These are phyloP conservation scores for Paradoxurus hermaphroditus DNA, from an alignment of 2,113 vertebrate genomes.

Conservation along the genomic window DNA sequence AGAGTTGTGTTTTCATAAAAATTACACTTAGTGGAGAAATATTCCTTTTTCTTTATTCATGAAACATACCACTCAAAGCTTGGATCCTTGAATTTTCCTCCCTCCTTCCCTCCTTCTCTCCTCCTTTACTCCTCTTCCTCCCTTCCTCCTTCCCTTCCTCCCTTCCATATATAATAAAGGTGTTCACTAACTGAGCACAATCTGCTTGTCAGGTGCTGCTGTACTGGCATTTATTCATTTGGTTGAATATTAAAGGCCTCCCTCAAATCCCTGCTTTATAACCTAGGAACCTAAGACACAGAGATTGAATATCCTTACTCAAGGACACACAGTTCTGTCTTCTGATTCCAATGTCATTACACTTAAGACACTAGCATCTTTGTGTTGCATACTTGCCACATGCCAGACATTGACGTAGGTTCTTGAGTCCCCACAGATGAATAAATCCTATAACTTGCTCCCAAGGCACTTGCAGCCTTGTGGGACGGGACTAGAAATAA, in stretches of 20 bases:
- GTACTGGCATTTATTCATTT: not conserved
- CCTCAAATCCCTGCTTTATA: not conserved
- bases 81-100: not conserved
- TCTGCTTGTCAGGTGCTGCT: not conserved
- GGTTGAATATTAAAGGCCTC: not conserved
- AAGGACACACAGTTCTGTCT: not conserved
- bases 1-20: slow-evolving; percentile 1
- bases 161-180: not conserved
- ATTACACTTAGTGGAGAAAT: not conserved
- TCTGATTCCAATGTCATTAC: not conserved
- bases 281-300: not conserved
- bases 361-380: not conserved
- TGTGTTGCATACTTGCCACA: not conserved
- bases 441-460: not conserved
- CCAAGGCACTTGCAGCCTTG: not conserved
- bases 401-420: not conserved
- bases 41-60: not conserved
- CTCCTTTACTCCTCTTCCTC: not conserved
- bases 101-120: not conserved
- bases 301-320: not conserved
- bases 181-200: not conserved
- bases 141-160: not conserved
- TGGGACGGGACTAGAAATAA: not conserved
- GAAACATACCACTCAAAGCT: not conserved
- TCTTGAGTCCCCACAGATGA: not conserved